Base-by-base conservation (phyloP, 2,888 invertebrate species). In the Smittia sp. region DNA sequence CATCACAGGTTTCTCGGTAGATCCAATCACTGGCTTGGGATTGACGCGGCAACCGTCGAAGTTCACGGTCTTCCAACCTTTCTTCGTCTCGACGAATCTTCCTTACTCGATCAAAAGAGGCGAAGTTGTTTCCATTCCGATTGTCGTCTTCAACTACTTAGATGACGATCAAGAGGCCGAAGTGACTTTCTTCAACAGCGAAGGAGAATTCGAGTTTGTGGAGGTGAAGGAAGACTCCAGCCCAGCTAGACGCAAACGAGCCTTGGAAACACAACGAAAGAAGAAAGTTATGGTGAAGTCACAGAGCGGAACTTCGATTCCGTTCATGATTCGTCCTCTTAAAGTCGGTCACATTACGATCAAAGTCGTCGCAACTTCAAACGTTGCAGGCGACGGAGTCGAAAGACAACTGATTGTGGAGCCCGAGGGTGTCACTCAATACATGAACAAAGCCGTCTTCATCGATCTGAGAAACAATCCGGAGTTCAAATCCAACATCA, bases 1-100 rank as follows among this genome's bases (percentile, higher is more conserved):
- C 1, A 84, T 92, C n/a, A 88, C 88, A 66, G 93, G 90, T 3
- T 93, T 93, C 79, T 90, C 92, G 24, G 81, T 93, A 72, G 89
- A 90, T 79, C 85, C 87, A 0, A 81, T 86, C 1, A 83, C 87
- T 76, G 93, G 93, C 15, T 82, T 94, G n/a, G 92, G 92, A n/a
- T 84, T 93, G 1, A 85, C 89, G 4, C 74, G 73, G 15, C 67
- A 65, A 3, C 74, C 76, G 13, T 85, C 87, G 13, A 86, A 86
- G 82, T 78, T 93, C 46, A 87, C 85, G 79, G 90, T 91, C 0
- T 90, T 90, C 80, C 87, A 90, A 76, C 88, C 89, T 1, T 92
- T 93, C 82, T 91, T 90, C 78, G 85, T 92, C 52, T 87, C 87
- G 1, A 80, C 92, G 74, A 89, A 91, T 78, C 81, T 93, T 72